Conservation (phyloP, 2,888 invertebrate genomes). For the Vanessa cardui region DNA sequence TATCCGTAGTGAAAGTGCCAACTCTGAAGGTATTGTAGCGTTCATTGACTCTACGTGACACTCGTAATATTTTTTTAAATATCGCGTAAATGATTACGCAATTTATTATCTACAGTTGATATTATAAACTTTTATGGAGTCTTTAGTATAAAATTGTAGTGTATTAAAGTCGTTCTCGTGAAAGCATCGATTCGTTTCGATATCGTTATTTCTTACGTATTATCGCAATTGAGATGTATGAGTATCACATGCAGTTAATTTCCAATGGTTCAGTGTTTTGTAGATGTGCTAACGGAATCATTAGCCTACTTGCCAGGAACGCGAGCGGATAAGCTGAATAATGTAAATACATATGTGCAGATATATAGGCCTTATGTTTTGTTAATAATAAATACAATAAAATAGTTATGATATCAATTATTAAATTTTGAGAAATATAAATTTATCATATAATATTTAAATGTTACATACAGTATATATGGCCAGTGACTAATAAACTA, state of each 20-base stretch:
- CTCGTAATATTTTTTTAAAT: constrained; percentile 34
- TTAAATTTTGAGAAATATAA: no score
- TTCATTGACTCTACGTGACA: constrained; percentile 38
- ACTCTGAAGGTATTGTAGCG: constrained; percentile 50
- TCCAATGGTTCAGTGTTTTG: constrained; percentile 71
- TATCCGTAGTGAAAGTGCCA: constrained; percentile 69
- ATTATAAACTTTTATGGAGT: constrained; percentile 4
- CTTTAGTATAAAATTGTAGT: constrained; percentile 2
- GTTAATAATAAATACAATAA: neutral
- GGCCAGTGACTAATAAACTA: no score
- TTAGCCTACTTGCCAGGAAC: constrained; percentile 73
- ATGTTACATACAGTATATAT: no score
- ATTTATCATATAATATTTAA: no score
- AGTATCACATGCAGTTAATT: constrained; percentile 60
- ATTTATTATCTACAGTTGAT: constrained; percentile 24
- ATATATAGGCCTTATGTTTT: neutral
- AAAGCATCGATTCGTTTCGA: constrained; percentile 2
- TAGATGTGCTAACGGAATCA: constrained; percentile 79
- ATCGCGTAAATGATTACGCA: constrained; percentile 32
- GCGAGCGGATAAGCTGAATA: constrained; percentile 75
- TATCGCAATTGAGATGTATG: neutral
- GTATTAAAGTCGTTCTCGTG: constrained; percentile 14
- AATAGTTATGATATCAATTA: neutral
- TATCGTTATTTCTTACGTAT: neutral
- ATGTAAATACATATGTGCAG: constrained; percentile 47